phyloP scores from a whole-genome alignment of 2,797 vertebrate genomes.

The Tadarida brasiliensis region DNA sequence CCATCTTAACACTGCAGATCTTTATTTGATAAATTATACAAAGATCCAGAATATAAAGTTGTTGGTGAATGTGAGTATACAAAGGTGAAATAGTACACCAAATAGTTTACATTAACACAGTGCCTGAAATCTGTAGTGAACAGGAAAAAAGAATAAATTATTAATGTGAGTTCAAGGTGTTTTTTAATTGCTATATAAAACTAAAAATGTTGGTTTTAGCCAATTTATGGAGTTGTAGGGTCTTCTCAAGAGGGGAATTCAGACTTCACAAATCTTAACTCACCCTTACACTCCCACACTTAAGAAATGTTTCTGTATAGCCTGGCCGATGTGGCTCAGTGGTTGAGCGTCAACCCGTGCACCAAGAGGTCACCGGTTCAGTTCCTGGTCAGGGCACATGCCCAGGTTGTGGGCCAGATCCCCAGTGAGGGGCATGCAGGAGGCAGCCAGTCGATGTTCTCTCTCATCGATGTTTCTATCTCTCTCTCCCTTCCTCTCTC shows the following conservation, averaged over 20 bases:
- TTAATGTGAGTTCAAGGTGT: background rate
- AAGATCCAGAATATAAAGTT: background rate
- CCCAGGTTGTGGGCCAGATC: no score
- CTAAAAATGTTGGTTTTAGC: slow-evolving; percentile 68
- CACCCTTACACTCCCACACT: background rate
- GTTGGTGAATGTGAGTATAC: background rate
- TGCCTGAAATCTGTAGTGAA: background rate
- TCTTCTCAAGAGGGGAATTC: background rate
- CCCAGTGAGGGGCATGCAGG: no score
- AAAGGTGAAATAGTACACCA: background rate
- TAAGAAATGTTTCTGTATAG: slow-evolving; percentile 64
- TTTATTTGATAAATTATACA: background rate
- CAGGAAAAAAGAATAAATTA: background rate
- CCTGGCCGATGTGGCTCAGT: no score
- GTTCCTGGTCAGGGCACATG: no score
- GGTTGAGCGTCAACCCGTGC: no score
- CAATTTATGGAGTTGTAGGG: slow-evolving; percentile 61
- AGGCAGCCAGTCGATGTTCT: no score
- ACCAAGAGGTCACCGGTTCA: no score
- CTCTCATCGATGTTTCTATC: no score
- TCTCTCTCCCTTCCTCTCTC: no score
- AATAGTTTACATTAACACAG: background rate
- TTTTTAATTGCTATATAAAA: background rate
- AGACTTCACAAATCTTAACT: slow-evolving; percentile 44
- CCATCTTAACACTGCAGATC: background rate